Percentiles rank a stretch among this genome's conserved stretches.
Evolutionary conservation across 2,113 vertebrate species (phyloP).

Genomic region (Protobothrops flavoviridis): DNA sequence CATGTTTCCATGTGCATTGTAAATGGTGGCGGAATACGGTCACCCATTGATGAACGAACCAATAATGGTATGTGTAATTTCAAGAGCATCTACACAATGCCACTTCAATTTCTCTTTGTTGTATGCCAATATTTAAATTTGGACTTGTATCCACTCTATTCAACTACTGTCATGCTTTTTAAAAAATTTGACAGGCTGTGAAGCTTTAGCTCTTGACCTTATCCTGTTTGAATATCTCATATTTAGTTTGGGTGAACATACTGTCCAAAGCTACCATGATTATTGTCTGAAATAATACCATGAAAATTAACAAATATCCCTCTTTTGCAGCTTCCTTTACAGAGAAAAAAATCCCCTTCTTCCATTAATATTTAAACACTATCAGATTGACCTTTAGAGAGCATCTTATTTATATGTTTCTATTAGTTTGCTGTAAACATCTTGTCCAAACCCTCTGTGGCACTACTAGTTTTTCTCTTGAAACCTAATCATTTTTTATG

Average conservation of each 20-base stretch:
- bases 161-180: not conserved
- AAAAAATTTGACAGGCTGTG: not conserved
- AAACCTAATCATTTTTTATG: not conserved
- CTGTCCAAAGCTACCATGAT: not conserved
- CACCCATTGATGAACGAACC: conserved; percentile 79
- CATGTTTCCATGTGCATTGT: conserved; percentile 86
- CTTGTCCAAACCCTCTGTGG: not conserved
- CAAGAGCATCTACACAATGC: not conserved
- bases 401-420: not conserved
- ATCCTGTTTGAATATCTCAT: not conserved
- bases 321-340: not conserved
- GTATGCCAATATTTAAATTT: not conserved
- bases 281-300: too few species aligned
- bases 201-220: not conserved
- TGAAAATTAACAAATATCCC: not conserved
- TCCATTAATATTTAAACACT: not conserved
- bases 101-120: not conserved
- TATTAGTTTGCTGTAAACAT: not conserved
- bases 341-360: not conserved
- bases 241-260: too few species aligned
- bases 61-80: conserved; percentile 75
- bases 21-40: conserved; percentile 84
- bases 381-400: not conserved
- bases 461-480: not conserved
- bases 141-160: not conserved